Percentiles rank a stretch among this genome's conserved stretches.
phyloP scores from a whole-genome alignment of 1,140 invertebrate genomes.

The Drosophila persimilis region DNA sequence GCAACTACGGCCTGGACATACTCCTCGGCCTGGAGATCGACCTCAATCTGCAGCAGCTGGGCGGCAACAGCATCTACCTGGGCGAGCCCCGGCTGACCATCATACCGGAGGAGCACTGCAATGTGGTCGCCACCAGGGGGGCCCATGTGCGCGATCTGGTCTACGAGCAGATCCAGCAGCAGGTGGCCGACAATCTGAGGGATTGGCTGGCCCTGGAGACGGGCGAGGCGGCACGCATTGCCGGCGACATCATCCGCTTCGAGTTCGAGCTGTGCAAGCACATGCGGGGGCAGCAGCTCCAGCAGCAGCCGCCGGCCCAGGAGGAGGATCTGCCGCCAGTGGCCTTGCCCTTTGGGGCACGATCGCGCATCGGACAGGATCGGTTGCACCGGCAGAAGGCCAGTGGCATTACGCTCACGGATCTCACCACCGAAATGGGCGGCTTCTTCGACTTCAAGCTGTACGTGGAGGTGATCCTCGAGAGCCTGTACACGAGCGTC shows the following conservation, averaged over 20 bases:
- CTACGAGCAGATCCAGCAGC: slow-evolving; percentile 44
- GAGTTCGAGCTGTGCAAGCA: slow-evolving; percentile 75
- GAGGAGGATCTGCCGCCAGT: neutral
- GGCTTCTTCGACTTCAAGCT: slow-evolving; percentile 55
- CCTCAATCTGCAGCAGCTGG: slow-evolving; percentile 51
- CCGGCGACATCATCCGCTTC: slow-evolving; percentile 67
- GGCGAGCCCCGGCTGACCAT: slow-evolving; percentile 67
- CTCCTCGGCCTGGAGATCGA: slow-evolving; percentile 66
- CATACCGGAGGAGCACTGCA: slow-evolving; percentile 68
- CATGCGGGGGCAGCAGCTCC: slow-evolving; percentile 49
- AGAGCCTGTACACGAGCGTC: slow-evolving; percentile 15
- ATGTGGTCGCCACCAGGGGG: slow-evolving; percentile 12
- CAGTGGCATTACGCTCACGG: slow-evolving; percentile 22
- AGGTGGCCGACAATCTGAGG: slow-evolving; percentile 56
- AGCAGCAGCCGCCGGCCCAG: slow-evolving; percentile 14
- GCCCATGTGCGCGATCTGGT: slow-evolving; percentile 35
- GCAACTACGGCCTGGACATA: slow-evolving; percentile 72
- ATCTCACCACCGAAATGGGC: slow-evolving; percentile 47
- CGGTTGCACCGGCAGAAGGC: slow-evolving; percentile 44
- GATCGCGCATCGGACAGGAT: slow-evolving; percentile 55
- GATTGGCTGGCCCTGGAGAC: slow-evolving; percentile 56
- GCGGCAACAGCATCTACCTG: slow-evolving; percentile 64
- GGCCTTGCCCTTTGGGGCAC: slow-evolving; percentile 3
- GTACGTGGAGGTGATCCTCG: slow-evolving; percentile 56
- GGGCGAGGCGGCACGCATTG: slow-evolving; percentile 52